Evolutionary conservation across 2,888 invertebrate genomes (phyloP).

Genomic region (Drosophila quinaria): DNA sequence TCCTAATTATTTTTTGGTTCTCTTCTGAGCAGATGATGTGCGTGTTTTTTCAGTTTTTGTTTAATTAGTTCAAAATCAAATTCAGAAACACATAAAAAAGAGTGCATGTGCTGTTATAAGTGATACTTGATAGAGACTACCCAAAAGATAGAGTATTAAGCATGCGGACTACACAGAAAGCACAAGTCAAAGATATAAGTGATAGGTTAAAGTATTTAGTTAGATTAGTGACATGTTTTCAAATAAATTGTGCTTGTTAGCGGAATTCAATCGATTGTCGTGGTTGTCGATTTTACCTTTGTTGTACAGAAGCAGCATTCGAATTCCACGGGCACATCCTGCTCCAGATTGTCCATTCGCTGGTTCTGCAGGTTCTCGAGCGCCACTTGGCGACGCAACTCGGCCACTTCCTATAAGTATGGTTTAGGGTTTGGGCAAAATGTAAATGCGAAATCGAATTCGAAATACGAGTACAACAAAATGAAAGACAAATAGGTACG

Average conservation of each 20-base stretch:
- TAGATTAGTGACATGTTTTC: conserved; percentile 14
- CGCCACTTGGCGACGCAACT: conserved; percentile 86
- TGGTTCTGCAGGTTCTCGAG: conserved; percentile 86
- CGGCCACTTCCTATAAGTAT: conserved; percentile 86
- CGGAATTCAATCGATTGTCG: conserved; percentile 53
- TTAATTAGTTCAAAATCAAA: conserved; percentile 20
- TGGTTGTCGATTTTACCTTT: conserved; percentile 88
- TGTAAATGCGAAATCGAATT: conserved; percentile 52
- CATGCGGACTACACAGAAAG: conserved; percentile 62
- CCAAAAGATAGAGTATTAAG: conserved; percentile 11
- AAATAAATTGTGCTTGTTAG: conserved; percentile 1
- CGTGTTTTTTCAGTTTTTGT: conserved; percentile 21
- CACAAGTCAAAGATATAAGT: conserved; percentile 24
- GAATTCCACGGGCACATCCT: conserved; percentile 97
- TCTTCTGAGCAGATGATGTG: conserved; percentile 24
- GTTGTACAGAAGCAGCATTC: conserved; percentile 99
- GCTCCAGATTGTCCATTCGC: conserved; percentile 89
- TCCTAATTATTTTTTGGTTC: conserved; percentile 12
- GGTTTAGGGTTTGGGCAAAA: conserved; percentile 65
- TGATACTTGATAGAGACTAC: conserved; percentile 7
- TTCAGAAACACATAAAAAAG: conserved; percentile 14
- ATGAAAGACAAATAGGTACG: conserved; percentile 17
- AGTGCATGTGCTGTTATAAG: conserved; percentile 47
- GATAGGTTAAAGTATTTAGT: neutral
- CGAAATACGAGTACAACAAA: conserved; percentile 32